A percentile compares a stretch with the other conserved stretches of the same genome.
These are phyloP conservation scores for Gymnoscelis rufifasciata DNA, from an alignment of 2,888 invertebrate genomes.

Conservation along the genomic window DNA sequence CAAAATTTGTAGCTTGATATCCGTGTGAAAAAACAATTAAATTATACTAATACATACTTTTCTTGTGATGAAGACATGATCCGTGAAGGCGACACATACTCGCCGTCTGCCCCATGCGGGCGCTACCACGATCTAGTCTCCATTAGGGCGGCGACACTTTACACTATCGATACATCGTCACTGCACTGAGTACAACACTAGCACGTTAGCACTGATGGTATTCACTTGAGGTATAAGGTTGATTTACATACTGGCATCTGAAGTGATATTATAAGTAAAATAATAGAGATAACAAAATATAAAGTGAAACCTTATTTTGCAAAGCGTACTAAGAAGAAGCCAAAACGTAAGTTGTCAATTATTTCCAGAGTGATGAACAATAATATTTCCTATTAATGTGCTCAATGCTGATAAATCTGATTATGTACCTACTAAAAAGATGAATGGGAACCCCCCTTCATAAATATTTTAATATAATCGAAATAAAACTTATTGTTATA, in stretches of 20 bases:
- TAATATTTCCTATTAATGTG: no score
- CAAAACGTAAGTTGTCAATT: no score
- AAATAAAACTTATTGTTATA: no score
- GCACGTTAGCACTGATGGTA: slow-evolving; percentile 32
- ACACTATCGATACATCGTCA: slow-evolving; percentile 39
- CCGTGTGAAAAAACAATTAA: not conserved
- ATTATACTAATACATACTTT: slow-evolving; percentile 78
- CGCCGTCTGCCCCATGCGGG: slow-evolving; percentile 88
- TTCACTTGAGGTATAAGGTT: slow-evolving; percentile 24
- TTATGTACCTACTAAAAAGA: no score
- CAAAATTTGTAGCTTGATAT: not conserved
- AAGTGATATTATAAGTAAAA: not conserved
- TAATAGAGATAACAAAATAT: not conserved
- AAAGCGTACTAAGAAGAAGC: no score
- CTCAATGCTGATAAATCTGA: no score
- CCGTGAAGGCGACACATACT: slow-evolving; percentile 90
- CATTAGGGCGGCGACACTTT: slow-evolving; percentile 53
- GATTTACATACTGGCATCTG: slow-evolving; percentile 45
- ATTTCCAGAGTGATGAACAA: no score
- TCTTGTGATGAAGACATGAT: slow-evolving; percentile 86
- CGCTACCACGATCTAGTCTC: slow-evolving; percentile 68
- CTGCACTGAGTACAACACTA: slow-evolving; percentile 46
- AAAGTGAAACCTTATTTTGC: no score
- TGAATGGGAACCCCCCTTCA: no score
- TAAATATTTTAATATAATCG: no score